A percentile compares a stretch with the other conserved stretches of the same genome.
Evolutionary conservation across 30 jellyfish, hydroid and myxozoan species (phyloP).

Genomic region (Chrysaora quinquecirrha): DNA sequence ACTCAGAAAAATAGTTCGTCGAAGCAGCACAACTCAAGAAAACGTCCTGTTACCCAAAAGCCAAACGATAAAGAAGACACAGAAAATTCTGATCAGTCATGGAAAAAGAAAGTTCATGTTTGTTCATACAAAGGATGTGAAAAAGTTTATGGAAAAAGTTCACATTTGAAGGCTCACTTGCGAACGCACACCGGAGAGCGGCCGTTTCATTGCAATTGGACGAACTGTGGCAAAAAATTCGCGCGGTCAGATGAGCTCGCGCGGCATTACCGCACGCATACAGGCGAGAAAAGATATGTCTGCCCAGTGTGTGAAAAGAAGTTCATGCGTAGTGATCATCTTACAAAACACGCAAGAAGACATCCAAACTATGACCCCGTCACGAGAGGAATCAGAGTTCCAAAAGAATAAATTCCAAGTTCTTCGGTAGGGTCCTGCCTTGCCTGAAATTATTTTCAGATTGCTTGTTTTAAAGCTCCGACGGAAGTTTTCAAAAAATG

Average conservation of each 20-base stretch:
- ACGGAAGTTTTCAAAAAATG: not conserved
- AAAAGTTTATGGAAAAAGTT: slow-evolving; percentile 96
- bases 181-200: slow-evolving; percentile 99
- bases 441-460: not conserved
- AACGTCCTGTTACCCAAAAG: slow-evolving; percentile 59
- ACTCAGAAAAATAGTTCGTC: slow-evolving; percentile 23
- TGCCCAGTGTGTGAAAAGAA: slow-evolving; percentile 98
- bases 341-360: slow-evolving; percentile 94
- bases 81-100: slow-evolving; percentile 8
- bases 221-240: slow-evolving; percentile 91
- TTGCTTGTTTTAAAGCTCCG: not conserved
- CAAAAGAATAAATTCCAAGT: slow-evolving; percentile 27
- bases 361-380: slow-evolving; percentile 97
- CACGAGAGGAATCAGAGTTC: slow-evolving; percentile 82
- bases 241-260: slow-evolving; percentile 99
- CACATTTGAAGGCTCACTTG: slow-evolving; percentile 97
- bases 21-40: slow-evolving; percentile 28
- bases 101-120: slow-evolving; percentile 83
- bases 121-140: slow-evolving; percentile 89
- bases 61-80: slow-evolving; percentile 50
- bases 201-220: slow-evolving; percentile 97
- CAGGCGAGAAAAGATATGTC: slow-evolving; percentile 97
- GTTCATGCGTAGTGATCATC: slow-evolving; percentile 98
- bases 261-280: slow-evolving; percentile 96
- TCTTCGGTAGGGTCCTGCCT: too few species aligned